phyloP scores from a whole-genome alignment of 2,797 vertebrate genomes.

The Streptopelia turtur region DNA sequence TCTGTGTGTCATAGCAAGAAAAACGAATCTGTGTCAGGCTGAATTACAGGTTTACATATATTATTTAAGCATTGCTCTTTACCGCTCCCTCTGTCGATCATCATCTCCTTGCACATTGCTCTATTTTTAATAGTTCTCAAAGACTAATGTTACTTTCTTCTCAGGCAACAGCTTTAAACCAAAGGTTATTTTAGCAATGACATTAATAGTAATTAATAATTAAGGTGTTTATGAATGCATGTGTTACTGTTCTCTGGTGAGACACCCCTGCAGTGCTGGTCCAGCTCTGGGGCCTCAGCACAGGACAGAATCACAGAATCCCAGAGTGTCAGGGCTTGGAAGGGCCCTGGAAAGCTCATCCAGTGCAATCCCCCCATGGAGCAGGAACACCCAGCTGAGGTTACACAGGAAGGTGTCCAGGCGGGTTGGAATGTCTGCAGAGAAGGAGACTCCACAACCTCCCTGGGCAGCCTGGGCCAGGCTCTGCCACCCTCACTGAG shows the following conservation, averaged over 20 bases:
- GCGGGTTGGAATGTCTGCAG: too few relatives aligned
- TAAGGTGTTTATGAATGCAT: conserved; percentile 2
- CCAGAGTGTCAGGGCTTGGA: too few relatives aligned
- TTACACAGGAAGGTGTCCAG: too few relatives aligned
- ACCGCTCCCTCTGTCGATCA: conserved; percentile 66
- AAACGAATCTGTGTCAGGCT: conserved; percentile 67
- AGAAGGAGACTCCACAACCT: too few relatives aligned
- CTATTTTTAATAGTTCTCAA: conserved; percentile 17
- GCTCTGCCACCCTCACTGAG: too few relatives aligned
- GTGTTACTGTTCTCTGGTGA: neutral
- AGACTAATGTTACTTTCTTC: conserved; percentile 39
- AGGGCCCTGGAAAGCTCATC: too few relatives aligned
- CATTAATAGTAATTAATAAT: conserved; percentile 61
- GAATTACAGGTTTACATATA: conserved; percentile 64
- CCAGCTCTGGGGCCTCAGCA: neutral
- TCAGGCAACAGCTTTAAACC: conserved; percentile 29
- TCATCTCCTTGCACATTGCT: conserved; percentile 34
- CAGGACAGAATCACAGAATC: too few relatives aligned
- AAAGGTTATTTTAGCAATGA: conserved; percentile 40
- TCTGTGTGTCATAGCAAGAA: conserved; percentile 36
- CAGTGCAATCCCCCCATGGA: too few relatives aligned
- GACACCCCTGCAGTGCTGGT: neutral
- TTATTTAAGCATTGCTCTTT: conserved; percentile 69
- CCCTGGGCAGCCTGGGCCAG: too few relatives aligned
- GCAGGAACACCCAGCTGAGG: too few relatives aligned